Percentiles rank a stretch among this genome's conserved stretches.
phyloP scores from a whole-genome alignment of 2,797 vertebrate species.

The Tenualosa thibaudeaui region DNA sequence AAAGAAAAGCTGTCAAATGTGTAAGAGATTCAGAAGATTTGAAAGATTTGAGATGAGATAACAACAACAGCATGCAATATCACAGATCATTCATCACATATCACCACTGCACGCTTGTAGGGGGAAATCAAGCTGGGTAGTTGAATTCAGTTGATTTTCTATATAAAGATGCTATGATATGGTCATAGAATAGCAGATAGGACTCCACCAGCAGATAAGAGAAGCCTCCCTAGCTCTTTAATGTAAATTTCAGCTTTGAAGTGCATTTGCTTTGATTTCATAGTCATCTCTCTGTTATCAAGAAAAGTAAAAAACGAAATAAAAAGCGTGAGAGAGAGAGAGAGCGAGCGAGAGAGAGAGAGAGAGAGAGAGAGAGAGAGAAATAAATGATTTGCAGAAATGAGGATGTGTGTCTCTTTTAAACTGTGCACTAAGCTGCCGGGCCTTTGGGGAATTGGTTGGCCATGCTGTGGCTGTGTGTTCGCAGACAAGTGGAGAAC shows the following conservation, averaged over 20 bases:
- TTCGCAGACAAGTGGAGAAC: constrained; percentile 40
- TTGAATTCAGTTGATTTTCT: not conserved
- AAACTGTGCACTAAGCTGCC: constrained; percentile 13
- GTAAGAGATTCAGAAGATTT: not conserved
- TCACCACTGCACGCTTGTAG: not conserved
- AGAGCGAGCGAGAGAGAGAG: not conserved
- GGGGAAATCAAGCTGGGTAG: not conserved
- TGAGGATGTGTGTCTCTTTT: constrained; percentile 33
- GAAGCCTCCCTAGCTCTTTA: not conserved
- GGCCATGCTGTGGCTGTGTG: constrained; percentile 40
- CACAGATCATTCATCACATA: not conserved
- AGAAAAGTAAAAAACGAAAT: not conserved
- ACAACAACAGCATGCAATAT: not conserved
- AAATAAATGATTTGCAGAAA: not conserved
- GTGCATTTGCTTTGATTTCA: not conserved
- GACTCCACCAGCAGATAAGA: not conserved
- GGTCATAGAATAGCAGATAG: constrained; percentile 2
- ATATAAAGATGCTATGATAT: not conserved
- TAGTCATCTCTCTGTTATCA: constrained; percentile 9
- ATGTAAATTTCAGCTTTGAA: constrained; percentile 18
- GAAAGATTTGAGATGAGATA: too few relatives aligned
- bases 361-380: not conserved
- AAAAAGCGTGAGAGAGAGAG: not conserved
- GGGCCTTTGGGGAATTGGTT: constrained; percentile 28
- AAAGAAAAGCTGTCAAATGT: not conserved